Evolutionary conservation across 2,888 invertebrate genomes (phyloP).

Genomic region (Dicyrtoma fusca): DNA sequence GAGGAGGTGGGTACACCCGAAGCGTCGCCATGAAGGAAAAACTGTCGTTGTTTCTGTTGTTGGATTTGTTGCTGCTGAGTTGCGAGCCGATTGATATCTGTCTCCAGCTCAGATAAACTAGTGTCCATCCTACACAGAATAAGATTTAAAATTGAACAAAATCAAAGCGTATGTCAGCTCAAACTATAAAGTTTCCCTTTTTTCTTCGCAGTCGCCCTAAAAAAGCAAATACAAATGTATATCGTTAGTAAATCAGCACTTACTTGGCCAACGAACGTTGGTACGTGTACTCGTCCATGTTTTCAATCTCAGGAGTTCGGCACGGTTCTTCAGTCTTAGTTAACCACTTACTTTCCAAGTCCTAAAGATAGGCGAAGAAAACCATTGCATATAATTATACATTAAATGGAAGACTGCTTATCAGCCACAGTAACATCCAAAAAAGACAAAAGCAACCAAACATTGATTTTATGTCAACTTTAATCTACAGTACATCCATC

Average conservation of each 20-base stretch:
- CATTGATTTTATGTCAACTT: not conserved
- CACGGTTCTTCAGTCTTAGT: slow-evolving; percentile 62
- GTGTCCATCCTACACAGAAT: slow-evolving; percentile 76
- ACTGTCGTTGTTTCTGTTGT: slow-evolving; percentile 57
- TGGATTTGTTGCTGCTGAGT: slow-evolving; percentile 79
- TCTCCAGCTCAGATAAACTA: slow-evolving; percentile 91
- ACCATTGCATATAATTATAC: not conserved
- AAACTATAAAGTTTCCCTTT: not conserved
- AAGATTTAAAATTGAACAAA: slow-evolving; percentile 24
- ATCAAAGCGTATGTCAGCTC: not conserved
- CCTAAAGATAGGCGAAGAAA: slow-evolving; percentile 40
- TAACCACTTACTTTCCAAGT: slow-evolving; percentile 68
- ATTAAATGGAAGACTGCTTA: not conserved
- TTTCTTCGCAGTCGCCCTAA: not conserved
- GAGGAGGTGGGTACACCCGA: slow-evolving; percentile 57
- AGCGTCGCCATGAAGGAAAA: slow-evolving; percentile 55
- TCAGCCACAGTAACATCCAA: not conserved
- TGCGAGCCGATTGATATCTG: slow-evolving; percentile 87
- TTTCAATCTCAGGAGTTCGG: slow-evolving; percentile 76
- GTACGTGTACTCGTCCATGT: slow-evolving; percentile 79
- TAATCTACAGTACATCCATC: not conserved
- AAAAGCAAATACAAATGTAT: not conserved
- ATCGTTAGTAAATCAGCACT: slow-evolving; percentile 60
- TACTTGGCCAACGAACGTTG: slow-evolving; percentile 81
- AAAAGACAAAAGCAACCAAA: not conserved